Conservation (phyloP, 2,113 vertebrate genomes). For the Heteronetta atricapilla region DNA sequence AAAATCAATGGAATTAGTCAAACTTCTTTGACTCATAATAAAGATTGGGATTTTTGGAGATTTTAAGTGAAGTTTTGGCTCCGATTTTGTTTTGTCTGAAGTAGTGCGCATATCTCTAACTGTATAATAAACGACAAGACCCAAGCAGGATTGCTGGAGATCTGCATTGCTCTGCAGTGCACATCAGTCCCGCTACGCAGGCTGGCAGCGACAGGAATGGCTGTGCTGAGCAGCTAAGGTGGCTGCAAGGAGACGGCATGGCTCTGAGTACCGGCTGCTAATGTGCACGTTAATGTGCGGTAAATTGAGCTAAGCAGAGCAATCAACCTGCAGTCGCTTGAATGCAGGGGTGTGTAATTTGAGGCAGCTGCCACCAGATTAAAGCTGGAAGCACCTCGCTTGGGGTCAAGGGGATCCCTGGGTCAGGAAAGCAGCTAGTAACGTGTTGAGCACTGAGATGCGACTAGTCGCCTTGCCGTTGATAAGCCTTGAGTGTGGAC, state of each 20-base stretch:
- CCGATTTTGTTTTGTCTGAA: constrained; percentile 54
- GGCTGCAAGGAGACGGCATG: neutral
- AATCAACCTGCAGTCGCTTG: neutral
- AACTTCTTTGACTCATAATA: constrained; percentile 27
- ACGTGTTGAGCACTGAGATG: neutral
- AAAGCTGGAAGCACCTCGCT: neutral
- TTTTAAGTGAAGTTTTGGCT: constrained; percentile 33
- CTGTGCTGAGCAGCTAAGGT: neutral
- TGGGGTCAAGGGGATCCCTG: neutral
- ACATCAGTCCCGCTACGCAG: neutral
- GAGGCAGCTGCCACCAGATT: neutral
- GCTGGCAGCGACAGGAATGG: neutral
- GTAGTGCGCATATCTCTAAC: neutral
- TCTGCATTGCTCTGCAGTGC: neutral
- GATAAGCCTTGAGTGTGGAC: neutral
- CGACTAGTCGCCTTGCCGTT: neutral
- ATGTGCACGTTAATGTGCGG: neutral
- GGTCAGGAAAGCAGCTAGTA: neutral
- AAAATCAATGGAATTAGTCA: constrained; percentile 51
- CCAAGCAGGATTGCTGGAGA: neutral
- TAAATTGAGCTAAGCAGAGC: neutral
- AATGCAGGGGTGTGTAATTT: neutral
- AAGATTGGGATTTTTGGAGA: constrained; percentile 20
- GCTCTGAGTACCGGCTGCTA: neutral
- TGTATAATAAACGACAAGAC: constrained; percentile 3